Percentiles rank a stretch among this genome's conserved stretches.
Conservation (phyloP, 2,113 vertebrate genomes). For the Lophura nycthemera region DNA sequence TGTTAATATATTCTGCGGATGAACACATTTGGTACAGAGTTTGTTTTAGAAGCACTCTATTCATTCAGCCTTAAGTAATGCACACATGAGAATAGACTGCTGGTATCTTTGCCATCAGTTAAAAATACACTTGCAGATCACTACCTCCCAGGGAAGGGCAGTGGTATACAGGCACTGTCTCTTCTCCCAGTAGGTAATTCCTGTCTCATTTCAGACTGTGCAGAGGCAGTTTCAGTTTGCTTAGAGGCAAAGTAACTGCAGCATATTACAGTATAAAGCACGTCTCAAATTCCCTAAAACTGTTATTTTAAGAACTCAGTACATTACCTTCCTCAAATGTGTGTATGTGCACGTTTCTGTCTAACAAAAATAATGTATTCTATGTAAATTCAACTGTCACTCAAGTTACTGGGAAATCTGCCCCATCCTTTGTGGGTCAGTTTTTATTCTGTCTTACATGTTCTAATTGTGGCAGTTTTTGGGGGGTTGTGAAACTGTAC, state of each 20-base stretch:
- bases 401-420: not conserved
- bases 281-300: not conserved
- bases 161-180: not conserved
- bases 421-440: not conserved
- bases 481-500: not conserved
- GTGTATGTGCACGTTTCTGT: not conserved
- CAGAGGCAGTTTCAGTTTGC: not conserved
- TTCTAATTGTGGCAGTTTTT: not conserved
- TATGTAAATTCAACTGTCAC: not conserved
- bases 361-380: not conserved
- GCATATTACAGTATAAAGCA: not conserved
- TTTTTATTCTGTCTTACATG: not conserved
- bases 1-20: slow-evolving; percentile 17
- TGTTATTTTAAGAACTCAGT: not conserved
- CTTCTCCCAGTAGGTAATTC: slow-evolving; percentile 26
- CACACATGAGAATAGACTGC: slow-evolving; percentile 42
- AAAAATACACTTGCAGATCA: slow-evolving; percentile 22
- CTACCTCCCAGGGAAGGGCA: slow-evolving; percentile 10
- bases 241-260: not conserved
- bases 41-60: slow-evolving; percentile 48
- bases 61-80: slow-evolving; percentile 54
- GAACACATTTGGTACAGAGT: not conserved
- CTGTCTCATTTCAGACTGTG: not conserved
- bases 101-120: slow-evolving; percentile 54
- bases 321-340: not conserved